These are phyloP conservation scores for Synergus itoensis DNA, from an alignment of 2,888 invertebrate species.

Conservation along the genomic window DNA sequence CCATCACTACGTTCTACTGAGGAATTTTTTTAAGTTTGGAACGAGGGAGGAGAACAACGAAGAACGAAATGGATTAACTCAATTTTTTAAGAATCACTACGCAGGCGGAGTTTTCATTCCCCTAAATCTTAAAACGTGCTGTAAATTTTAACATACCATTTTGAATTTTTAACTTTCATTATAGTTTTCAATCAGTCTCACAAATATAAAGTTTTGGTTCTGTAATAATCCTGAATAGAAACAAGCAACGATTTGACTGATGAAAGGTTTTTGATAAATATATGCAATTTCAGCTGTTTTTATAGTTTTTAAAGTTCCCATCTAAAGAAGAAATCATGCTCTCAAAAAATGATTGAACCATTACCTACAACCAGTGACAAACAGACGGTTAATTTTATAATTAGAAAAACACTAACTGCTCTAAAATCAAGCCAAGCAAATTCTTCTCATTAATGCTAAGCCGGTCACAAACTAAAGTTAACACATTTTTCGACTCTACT, in stretches of 20 bases:
- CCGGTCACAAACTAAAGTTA: conserved; percentile 17
- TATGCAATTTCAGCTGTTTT: too few species aligned
- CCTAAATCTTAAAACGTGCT: neutral
- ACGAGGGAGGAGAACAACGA: neutral
- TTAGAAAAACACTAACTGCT: neutral
- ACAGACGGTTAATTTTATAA: neutral
- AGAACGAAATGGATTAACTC: neutral
- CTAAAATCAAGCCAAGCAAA: conserved; percentile 22
- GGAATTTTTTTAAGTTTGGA: neutral
- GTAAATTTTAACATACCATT: too few species aligned
- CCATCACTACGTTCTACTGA: neutral
- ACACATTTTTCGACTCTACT: conserved; percentile 34
- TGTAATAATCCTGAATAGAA: too few species aligned
- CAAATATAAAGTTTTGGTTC: too few species aligned
- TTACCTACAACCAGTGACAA: neutral
- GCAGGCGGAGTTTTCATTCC: neutral
- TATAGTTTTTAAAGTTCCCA: too few species aligned
- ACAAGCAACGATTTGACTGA: too few species aligned
- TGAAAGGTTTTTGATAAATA: too few species aligned
- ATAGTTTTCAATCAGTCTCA: too few species aligned
- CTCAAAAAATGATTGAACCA: neutral
- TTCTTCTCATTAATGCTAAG: conserved; percentile 21
- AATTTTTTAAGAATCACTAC: too few species aligned
- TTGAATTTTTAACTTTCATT: too few species aligned
- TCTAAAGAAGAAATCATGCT: neutral